A percentile compares a stretch with the other conserved stretches of the same genome.
phyloP scores from a whole-genome alignment of 2,113 vertebrate genomes.

The Phyllostomus hastatus region DNA sequence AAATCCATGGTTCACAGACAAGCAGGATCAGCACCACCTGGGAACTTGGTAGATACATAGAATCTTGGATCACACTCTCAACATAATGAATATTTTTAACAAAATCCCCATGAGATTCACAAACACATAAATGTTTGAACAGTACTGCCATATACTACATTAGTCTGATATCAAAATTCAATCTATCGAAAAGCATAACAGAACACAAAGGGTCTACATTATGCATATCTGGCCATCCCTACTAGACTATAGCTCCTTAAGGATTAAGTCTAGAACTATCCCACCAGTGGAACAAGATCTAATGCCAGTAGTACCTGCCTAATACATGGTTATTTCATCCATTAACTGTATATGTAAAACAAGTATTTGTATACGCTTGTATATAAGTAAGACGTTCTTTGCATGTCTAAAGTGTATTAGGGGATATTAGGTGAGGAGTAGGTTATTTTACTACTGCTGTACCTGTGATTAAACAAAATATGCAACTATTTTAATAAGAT shows the following conservation, averaged over 20 bases:
- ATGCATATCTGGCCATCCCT: background rate
- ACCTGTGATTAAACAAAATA: background rate
- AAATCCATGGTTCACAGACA: background rate
- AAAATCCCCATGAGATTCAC: background rate
- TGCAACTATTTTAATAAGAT: background rate
- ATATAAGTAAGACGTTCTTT: background rate
- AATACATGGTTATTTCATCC: background rate
- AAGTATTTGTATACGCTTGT: background rate
- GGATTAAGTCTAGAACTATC: background rate
- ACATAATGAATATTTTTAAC: background rate
- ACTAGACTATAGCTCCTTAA: background rate
- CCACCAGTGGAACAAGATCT: background rate
- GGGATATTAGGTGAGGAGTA: background rate
- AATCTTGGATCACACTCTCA: background rate
- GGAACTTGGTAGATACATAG: background rate
- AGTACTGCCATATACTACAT: background rate
- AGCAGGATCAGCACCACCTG: background rate
- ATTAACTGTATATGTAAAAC: background rate
- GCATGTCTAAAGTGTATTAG: background rate
- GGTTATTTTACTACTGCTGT: background rate
- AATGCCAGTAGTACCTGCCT: background rate
- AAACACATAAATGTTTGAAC: background rate
- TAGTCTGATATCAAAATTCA: background rate
- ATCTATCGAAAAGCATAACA: background rate
- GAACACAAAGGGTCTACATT: background rate